Evolutionary conservation across 2,113 vertebrate species (phyloP).

Genomic region (Rallus limicola): DNA sequence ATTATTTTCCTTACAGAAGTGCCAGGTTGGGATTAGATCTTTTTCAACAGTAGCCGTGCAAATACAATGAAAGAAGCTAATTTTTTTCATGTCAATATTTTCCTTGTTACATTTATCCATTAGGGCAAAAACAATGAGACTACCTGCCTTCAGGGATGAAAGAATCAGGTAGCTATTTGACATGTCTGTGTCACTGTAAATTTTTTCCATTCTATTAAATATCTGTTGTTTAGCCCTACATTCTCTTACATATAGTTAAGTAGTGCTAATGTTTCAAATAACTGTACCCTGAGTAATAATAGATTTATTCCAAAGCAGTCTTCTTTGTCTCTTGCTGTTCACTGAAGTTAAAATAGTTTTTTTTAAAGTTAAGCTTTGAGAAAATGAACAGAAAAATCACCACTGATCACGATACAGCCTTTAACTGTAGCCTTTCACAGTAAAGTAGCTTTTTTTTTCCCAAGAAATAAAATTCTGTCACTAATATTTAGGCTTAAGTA

Average conservation of each 20-base stretch:
- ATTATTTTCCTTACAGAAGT: neutral
- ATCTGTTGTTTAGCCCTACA: neutral
- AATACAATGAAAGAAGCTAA: neutral
- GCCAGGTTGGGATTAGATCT: neutral
- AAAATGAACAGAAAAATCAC: neutral
- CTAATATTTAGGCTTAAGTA: neutral
- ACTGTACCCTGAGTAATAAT: neutral
- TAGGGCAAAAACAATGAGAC: neutral
- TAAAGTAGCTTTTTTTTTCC: neutral
- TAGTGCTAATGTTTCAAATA: neutral
- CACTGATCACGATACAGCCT: neutral
- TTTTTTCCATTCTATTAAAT: neutral
- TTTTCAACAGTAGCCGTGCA: neutral
- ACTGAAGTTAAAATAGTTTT: neutral
- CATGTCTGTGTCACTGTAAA: fast-evolving
- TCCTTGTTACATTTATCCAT: neutral
- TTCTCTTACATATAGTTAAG: neutral
- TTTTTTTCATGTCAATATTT: neutral
- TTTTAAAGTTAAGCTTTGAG: neutral
- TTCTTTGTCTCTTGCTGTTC: neutral
- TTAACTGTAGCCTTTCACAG: neutral
- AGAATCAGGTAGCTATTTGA: neutral
- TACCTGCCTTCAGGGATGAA: neutral
- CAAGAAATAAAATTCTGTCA: neutral
- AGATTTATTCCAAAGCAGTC: neutral